phyloP scores from a whole-genome alignment of 1,140 invertebrate species.

The Zaprionus inermis region DNA sequence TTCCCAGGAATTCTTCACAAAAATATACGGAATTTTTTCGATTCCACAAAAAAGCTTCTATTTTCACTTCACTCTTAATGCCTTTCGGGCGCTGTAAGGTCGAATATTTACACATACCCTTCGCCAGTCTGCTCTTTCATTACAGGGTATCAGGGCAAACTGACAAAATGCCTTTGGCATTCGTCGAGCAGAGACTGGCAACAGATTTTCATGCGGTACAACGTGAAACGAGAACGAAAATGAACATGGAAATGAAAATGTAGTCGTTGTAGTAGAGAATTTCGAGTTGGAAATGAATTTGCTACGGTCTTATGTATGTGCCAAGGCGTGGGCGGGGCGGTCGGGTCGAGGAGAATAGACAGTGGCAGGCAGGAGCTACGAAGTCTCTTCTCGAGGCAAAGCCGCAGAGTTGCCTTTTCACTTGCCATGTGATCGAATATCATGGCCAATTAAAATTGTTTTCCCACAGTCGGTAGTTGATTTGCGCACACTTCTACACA shows the following conservation, averaged over 20 bases:
- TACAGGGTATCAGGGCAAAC: slow-evolving; percentile 13
- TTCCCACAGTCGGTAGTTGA: neutral
- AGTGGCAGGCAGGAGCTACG: neutral
- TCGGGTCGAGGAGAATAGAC: neutral
- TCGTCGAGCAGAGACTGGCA: slow-evolving; percentile 16
- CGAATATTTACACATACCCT: neutral
- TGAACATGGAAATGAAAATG: slow-evolving; percentile 10
- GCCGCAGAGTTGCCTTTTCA: slow-evolving; percentile 13
- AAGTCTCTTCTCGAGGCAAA: slow-evolving; percentile 4
- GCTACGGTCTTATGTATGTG: neutral
- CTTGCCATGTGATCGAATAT: slow-evolving; percentile 32
- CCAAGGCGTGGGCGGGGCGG: neutral
- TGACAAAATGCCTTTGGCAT: slow-evolving; percentile 24
- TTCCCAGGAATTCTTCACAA: too few species aligned
- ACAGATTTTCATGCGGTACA: slow-evolving; percentile 22
- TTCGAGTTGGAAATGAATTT: neutral
- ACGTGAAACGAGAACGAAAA: slow-evolving; percentile 13
- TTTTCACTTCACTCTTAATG: too few species aligned
- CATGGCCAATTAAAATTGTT: slow-evolving; percentile 40
- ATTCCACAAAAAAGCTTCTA: too few species aligned
- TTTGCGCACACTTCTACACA: neutral
- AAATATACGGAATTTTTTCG: too few species aligned
- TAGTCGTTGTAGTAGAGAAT: neutral
- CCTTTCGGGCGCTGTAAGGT: too few species aligned
- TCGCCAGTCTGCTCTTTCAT: too few species aligned